Conservation (phyloP, 37 sponge, comb jelly and placozoan genomes). For the Cliona cf. orientalis region DNA sequence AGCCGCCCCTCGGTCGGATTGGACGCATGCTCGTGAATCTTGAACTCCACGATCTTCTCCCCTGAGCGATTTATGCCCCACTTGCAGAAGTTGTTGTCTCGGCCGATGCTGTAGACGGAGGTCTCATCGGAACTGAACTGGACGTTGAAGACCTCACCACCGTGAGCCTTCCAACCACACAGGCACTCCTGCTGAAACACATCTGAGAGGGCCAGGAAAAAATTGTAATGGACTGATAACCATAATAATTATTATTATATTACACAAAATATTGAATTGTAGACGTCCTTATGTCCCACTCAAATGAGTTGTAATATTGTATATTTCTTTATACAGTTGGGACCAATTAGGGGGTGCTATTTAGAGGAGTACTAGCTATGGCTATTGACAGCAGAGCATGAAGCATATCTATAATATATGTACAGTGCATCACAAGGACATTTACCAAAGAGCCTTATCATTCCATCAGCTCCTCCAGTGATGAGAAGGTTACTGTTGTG, state of each 20-base stretch:
- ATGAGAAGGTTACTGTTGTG: conserved; percentile 94
- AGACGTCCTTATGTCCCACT: too few species aligned
- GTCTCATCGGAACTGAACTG: conserved; percentile 95
- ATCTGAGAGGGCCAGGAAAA: conserved; percentile 41
- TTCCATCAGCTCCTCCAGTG: conserved; percentile 92
- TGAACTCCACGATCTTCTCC: conserved; percentile 41
- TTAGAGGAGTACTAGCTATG: too few species aligned
- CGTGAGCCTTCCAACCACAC: conserved; percentile 89
- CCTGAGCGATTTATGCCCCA: conserved; percentile 82
- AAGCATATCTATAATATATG: too few species aligned
- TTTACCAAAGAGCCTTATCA: conserved; percentile 87
- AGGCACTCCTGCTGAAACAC: conserved; percentile 73
- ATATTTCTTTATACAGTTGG: too few species aligned
- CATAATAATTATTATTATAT: too few species aligned
- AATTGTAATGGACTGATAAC: not conserved
- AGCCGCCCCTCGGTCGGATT: conserved; percentile 36
- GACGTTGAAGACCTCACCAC: conserved; percentile 77
- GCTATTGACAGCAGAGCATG: too few species aligned
- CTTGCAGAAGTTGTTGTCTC: conserved; percentile 63
- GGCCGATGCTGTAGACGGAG: conserved; percentile 86
- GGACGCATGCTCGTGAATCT: conserved; percentile 38
- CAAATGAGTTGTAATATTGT: too few species aligned
- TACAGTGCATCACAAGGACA: too few species aligned
- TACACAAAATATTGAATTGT: too few species aligned
- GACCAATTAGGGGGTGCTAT: too few species aligned